These are phyloP conservation scores for Lophius piscatorius DNA, from an alignment of 2,113 vertebrate species.

Conservation along the genomic window DNA sequence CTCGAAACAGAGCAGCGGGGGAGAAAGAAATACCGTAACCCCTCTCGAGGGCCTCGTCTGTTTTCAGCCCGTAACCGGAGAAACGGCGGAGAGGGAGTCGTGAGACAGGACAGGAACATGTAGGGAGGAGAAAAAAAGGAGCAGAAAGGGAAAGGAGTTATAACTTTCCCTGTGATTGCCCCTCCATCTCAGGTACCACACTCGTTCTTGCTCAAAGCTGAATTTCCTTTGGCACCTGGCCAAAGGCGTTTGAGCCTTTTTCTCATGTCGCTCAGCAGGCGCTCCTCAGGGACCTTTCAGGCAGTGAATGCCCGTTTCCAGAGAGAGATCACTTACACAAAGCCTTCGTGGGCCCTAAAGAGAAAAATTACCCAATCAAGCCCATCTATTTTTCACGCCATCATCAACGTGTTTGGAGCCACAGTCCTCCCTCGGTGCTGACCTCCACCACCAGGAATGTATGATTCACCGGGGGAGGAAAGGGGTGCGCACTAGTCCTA, in stretches of 20 bases:
- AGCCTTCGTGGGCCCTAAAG: background rate
- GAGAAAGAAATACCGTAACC: background rate
- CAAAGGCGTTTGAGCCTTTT: conserved; percentile 57
- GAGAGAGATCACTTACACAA: conserved; percentile 49
- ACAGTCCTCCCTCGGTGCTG: conserved; percentile 28
- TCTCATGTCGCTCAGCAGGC: conserved; percentile 32
- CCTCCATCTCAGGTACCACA: conserved; percentile 40
- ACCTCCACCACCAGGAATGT: conserved; percentile 60
- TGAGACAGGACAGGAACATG: conserved; percentile 18
- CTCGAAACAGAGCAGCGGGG: background rate
- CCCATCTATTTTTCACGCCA: conserved; percentile 23
- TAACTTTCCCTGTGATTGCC: conserved; percentile 34
- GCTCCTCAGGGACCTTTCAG: conserved; percentile 46
- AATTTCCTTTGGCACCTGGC: conserved; percentile 56
- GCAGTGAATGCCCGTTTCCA: conserved; percentile 34
- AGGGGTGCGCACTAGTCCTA: conserved; percentile 24
- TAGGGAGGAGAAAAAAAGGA: conserved; percentile 6
- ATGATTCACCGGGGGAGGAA: conserved; percentile 46
- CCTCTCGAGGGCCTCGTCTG: conserved; percentile 21
- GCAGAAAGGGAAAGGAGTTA: conserved; percentile 10
- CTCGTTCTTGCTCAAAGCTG: conserved; percentile 16
- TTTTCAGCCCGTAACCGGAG: conserved; percentile 42
- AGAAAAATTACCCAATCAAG: conserved; percentile 43
- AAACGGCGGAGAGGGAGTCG: conserved; percentile 2
- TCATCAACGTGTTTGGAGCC: conserved; percentile 40